phyloP scores from a whole-genome alignment of 2,113 vertebrate species.

The Phrynocephalus versicolor region DNA sequence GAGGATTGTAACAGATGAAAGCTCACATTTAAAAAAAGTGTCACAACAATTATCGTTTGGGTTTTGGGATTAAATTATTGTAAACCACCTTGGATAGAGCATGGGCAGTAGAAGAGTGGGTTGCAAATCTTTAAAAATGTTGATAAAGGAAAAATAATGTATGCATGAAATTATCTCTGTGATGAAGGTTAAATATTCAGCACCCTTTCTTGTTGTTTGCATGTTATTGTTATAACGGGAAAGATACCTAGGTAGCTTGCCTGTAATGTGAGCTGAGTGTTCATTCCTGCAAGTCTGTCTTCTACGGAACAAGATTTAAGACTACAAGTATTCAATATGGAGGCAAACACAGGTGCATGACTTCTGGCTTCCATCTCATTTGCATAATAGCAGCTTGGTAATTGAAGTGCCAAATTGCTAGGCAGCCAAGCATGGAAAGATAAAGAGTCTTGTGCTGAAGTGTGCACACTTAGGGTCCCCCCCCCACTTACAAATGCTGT shows the following conservation, averaged over 20 bases:
- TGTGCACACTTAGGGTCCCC: conserved; percentile 32
- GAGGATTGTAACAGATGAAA: too few species aligned
- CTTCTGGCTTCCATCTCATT: conserved; percentile 69
- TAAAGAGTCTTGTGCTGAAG: conserved; percentile 52
- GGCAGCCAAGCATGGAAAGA: conserved; percentile 57
- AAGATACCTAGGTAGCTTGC: conserved; percentile 55
- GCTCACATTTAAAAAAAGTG: too few species aligned
- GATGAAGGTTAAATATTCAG: conserved; percentile 25
- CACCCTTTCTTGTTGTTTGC: conserved; percentile 53
- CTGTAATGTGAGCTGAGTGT: conserved; percentile 64
- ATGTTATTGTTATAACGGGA: conserved; percentile 46
- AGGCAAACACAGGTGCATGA: conserved; percentile 71
- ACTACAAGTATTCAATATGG: conserved; percentile 64
- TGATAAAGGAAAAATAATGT: neutral
- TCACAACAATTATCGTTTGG: too few species aligned
- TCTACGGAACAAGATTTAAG: conserved; percentile 53
- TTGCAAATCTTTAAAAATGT: neutral
- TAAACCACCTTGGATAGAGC: too few species aligned
- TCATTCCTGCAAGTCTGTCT: conserved; percentile 50
- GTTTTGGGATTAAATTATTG: too few species aligned
- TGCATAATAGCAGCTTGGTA: conserved; percentile 68
- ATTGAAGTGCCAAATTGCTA: conserved; percentile 67
- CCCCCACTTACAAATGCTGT: conserved; percentile 11
- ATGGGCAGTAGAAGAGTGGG: neutral
- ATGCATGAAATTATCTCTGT: conserved; percentile 21